Evolutionary conservation across 2,797 vertebrate genomes (phyloP).

Genomic region (Enteromius trimaculatus): DNA sequence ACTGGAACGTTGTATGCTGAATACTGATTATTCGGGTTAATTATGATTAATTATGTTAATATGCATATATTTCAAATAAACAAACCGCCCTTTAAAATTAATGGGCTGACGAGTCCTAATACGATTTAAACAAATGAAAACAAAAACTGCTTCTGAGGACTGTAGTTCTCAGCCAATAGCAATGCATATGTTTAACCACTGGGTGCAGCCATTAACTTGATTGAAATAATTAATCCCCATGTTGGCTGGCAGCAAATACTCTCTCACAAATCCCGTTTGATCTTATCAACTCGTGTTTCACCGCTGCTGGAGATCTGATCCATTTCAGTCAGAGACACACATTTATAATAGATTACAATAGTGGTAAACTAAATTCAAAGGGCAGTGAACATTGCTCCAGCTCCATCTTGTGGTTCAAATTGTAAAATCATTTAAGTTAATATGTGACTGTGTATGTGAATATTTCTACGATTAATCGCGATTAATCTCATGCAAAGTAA

Average conservation of each 20-base stretch:
- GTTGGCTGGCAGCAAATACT: background rate
- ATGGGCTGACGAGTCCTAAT: background rate
- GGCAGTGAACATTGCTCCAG: background rate
- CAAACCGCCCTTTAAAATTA: background rate
- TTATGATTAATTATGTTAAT: background rate
- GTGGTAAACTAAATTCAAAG: conserved; percentile 9
- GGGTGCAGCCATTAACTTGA: conserved; percentile 31
- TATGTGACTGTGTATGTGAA: background rate
- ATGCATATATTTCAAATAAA: background rate
- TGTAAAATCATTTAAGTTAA: background rate
- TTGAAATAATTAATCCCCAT: conserved; percentile 24
- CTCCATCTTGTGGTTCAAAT: conserved; percentile 12
- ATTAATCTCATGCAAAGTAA: background rate
- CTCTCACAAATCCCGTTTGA: conserved; percentile 39
- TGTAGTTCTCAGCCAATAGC: background rate
- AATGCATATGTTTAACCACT: conserved; percentile 1
- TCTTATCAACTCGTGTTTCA: conserved; percentile 38
- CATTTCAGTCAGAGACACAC: conserved; percentile 22
- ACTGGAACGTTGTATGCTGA: background rate
- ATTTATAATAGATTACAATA: conserved; percentile 41
- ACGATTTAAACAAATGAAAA: no score
- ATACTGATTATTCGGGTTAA: background rate
- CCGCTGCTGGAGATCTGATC: conserved; percentile 27
- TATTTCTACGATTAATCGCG: background rate
- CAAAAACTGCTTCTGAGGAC: background rate